Evolutionary conservation across 2,888 invertebrate genomes (phyloP), one percentile per base, ranked within the genome.

Genomic region (Syrphus vitripennis): DNA sequence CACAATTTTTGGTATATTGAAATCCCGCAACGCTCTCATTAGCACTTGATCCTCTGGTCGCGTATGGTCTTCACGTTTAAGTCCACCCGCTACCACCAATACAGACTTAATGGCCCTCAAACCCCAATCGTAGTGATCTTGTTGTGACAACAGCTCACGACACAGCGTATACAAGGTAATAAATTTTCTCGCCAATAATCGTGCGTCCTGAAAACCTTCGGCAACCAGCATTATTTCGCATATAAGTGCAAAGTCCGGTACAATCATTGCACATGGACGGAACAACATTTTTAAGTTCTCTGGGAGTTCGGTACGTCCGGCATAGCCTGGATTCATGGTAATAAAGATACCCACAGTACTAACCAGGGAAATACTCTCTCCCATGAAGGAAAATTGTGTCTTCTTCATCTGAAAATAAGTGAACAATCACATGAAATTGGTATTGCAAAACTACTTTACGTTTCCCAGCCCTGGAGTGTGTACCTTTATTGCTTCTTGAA

Each of bases 91-190:
- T 4, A 98, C 98, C 0, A 98, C 98, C 67, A 99, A 93, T 24
- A 99, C 98, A 67, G 98, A 98, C 92, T 99, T 99, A 90, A 99
- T 98, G 61, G 98, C 98, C 88, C 99, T 93, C 75, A 99, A 93
- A n/a, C 99, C 99, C 98, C 98, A 98, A 93, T 99, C 99, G 90
- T 99, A 99, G 92, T 99, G 99, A 92, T 99, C 98, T 92, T 98
- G 97, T 91, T 98, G 98, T 57, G 98, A 98, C 10, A 98, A 93
- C 88, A 98, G 93, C 92, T 98, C 98, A 88, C 95, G 95, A 91
- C 98, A 99, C 87, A 99, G 93, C 6, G 96, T 97, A 92, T 98
- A 98, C 19, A 98, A 94, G 0, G 98, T 98, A 90, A 98, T 98
- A 92, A 99, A 98, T 93, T 99, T 99, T 87, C 98, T 94, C 19